Base-by-base conservation (phyloP, 2,888 invertebrate species). In the Leptodirus hochenwartii region DNA sequence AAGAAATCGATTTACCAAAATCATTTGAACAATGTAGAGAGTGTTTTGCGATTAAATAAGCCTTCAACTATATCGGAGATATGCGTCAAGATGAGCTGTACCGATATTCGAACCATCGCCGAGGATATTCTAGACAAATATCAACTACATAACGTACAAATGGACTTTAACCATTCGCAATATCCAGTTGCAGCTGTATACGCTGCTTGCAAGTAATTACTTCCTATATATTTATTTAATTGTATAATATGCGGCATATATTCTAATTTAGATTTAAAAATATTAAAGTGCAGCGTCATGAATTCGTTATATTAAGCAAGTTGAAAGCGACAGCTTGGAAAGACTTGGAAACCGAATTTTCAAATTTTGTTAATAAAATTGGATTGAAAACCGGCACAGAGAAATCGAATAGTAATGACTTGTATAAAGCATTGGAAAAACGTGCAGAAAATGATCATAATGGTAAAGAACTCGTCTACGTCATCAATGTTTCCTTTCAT, bases 171-270 rank as follows among this genome's bases (percentile, higher is more conserved):
- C 27, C 62, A 73, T 41, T 72, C 72, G 0, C 73, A 73, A 39
- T 73, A 72, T 51, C 58, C 63, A 2, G 63, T 68, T 26, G 68
- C 69, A 59, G 66, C 72, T 2, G 66, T 72, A 1, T 66, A 59
- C 43, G 65, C 68, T 37, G 68, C 71, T 14, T 68, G 71, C 51
- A 69, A 66, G 62, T 66, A 48, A 47, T 44, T 42, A 34, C 25
- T 15, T 28, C 12, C 16, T 35, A 27, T 17, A 17, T 22, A 25
- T 24, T 12, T 14, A 3, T 33, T n/a, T n/a, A n/a, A n/a, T n/a
- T n/a, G n/a, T n/a, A n/a, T n/a, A n/a, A n/a, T n/a, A n/a, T n/a
- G n/a, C n/a, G n/a, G n/a, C n/a, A n/a, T n/a, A n/a, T n/a, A n/a
- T n/a, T n/a, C n/a, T n/a, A n/a, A n/a, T n/a, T n/a, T n/a, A n/a